Evolutionary conservation across 2,113 vertebrate species (phyloP).

Genomic region (Cyphomyrus plagiostoma): DNA sequence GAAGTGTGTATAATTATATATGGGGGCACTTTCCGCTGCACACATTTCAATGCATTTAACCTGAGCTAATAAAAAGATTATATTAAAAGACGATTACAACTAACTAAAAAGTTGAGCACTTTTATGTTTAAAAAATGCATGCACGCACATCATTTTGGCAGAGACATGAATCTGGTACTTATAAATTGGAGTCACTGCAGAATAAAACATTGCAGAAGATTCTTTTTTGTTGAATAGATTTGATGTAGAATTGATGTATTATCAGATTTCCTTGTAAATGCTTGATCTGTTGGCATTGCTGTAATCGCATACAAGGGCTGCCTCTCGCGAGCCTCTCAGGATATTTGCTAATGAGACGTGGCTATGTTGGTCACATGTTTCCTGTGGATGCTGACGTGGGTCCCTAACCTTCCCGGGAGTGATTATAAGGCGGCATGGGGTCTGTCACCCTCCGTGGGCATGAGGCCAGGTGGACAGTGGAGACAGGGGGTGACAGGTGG

Average conservation of each 20-base stretch:
- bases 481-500: not conserved
- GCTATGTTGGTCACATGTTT: not conserved
- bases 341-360: not conserved
- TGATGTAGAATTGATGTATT: not conserved
- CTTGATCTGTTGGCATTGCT: not conserved
- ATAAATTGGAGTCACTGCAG: not conserved
- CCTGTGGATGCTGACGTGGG: not conserved
- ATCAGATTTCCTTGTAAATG: not conserved
- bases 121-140: not conserved
- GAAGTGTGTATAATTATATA: not conserved
- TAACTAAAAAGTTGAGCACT: not conserved
- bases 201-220: not conserved
- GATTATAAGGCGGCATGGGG: not conserved
- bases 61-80: not conserved
- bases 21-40: not conserved
- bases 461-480: not conserved
- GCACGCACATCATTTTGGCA: too few species aligned
- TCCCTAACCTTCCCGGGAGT: not conserved
- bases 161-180: not conserved
- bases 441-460: not conserved
- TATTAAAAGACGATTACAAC: not conserved
- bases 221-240: not conserved
- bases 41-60: not conserved
- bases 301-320: not conserved
- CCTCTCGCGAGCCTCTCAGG: not conserved